Conservation (phyloP, 2,113 vertebrate species). For the Plecotus auritus region DNA sequence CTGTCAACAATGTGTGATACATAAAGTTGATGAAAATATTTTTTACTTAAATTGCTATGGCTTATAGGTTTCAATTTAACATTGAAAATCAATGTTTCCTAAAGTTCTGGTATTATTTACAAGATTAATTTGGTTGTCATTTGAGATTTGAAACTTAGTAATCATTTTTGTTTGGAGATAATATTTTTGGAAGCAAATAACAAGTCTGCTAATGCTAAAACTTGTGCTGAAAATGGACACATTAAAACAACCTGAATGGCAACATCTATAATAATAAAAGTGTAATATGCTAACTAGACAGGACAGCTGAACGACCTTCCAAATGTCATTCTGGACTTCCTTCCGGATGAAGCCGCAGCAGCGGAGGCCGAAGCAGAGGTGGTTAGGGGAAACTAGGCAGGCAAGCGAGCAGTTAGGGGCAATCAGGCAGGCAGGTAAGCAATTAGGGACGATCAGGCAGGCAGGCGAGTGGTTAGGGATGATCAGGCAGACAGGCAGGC, state of each 20-base stretch:
- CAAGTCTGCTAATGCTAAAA: not conserved
- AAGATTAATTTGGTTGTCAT: not conserved
- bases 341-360: too few relatives aligned
- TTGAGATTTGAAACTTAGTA: not conserved
- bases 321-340: too few relatives aligned
- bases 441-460: too few relatives aligned
- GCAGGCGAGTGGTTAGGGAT: too few relatives aligned
- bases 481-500: too few relatives aligned
- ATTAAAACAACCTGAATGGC: not conserved
- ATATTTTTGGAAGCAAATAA: not conserved
- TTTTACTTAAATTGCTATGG: not conserved
- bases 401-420: too few relatives aligned
- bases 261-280: not conserved
- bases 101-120: slow-evolving; percentile 2
- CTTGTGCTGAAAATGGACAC: not conserved
- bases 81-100: not conserved
- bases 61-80: slow-evolving; percentile 6
- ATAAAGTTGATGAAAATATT: slow-evolving; percentile 3
- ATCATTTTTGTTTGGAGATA: not conserved
- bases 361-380: too few relatives aligned
- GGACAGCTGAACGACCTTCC: too few relatives aligned
- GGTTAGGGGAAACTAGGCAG: too few relatives aligned
- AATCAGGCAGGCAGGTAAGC: too few relatives aligned
- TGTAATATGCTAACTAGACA: too few relatives aligned
- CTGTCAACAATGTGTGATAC: not conserved